These are phyloP conservation scores for Myripristis jacobus DNA, from an alignment of 2,797 vertebrate species.

Conservation along the genomic window DNA sequence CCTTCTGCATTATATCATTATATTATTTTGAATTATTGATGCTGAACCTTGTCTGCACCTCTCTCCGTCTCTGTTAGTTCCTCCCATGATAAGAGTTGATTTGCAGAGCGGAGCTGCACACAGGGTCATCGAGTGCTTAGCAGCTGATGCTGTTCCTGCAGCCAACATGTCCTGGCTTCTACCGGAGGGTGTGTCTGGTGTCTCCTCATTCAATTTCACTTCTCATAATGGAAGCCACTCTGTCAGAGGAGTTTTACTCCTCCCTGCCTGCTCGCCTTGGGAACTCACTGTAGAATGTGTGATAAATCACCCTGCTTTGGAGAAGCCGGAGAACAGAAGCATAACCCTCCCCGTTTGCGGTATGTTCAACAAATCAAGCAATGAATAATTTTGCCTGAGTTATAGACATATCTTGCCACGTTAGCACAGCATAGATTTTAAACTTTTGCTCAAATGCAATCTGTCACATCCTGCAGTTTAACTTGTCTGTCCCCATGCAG, in stretches of 20 bases:
- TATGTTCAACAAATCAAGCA: conserved; percentile 70
- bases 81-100: conserved; percentile 71
- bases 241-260: conserved; percentile 73
- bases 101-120: conserved; percentile 55
- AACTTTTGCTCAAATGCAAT: conserved; percentile 13
- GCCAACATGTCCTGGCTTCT: conserved; percentile 81
- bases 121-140: conserved; percentile 76
- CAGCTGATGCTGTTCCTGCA: conserved; percentile 72
- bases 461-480: conserved; percentile 33
- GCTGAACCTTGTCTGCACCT: conserved; percentile 9
- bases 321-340: conserved; percentile 68
- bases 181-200: conserved; percentile 72
- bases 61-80: conserved; percentile 51
- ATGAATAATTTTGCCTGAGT: conserved; percentile 46
- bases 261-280: conserved; percentile 72
- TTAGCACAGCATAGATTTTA: conserved; percentile 11
- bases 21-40: conserved; percentile 37
- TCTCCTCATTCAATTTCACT: conserved; percentile 68
- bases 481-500: conserved; percentile 61
- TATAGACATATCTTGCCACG: conserved; percentile 24
- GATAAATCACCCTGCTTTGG: conserved; percentile 78
- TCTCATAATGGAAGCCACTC: conserved; percentile 77
- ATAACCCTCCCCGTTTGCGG: conserved; percentile 76
- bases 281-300: conserved; percentile 74
- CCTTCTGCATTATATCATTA: neutral